phyloP scores from a whole-genome alignment of 1,140 invertebrate genomes.

The Holotrichia oblita region DNA sequence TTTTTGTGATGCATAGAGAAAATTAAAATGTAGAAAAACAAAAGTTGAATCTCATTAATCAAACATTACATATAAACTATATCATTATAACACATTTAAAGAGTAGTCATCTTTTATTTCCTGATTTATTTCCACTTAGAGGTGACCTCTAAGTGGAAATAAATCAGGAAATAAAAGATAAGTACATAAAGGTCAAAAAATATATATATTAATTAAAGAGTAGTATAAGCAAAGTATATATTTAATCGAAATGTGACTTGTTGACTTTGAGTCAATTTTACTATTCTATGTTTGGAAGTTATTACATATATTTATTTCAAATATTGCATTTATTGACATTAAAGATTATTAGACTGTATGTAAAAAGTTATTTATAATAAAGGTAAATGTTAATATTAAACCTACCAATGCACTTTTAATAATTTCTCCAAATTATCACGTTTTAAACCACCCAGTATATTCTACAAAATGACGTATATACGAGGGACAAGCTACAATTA shows the following conservation, averaged over 20 bases:
- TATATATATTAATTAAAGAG: too few species aligned
- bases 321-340: slow-evolving; percentile 36
- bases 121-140: too few species aligned
- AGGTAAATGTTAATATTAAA: slow-evolving; percentile 38
- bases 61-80: slow-evolving; percentile 35
- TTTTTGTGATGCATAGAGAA: slow-evolving; percentile 34
- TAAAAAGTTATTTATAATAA: slow-evolving; percentile 34
- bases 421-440: neutral
- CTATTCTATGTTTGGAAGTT: slow-evolving; percentile 27
- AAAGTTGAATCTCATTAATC: slow-evolving; percentile 36
- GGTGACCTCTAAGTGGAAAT: too few species aligned
- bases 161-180: too few species aligned
- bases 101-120: too few species aligned
- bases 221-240: slow-evolving; percentile 33
- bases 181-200: too few species aligned
- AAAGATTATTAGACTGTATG: slow-evolving; percentile 38
- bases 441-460: too few species aligned
- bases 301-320: slow-evolving; percentile 20
- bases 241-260: slow-evolving; percentile 34
- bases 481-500: too few species aligned
- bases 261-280: slow-evolving; percentile 21
- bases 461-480: too few species aligned
- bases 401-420: neutral
- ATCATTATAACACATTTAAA: slow-evolving; percentile 24
- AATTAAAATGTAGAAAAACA: slow-evolving; percentile 31